Conservation (phyloP, 2,797 vertebrate species). For the Myotis findleyi region DNA sequence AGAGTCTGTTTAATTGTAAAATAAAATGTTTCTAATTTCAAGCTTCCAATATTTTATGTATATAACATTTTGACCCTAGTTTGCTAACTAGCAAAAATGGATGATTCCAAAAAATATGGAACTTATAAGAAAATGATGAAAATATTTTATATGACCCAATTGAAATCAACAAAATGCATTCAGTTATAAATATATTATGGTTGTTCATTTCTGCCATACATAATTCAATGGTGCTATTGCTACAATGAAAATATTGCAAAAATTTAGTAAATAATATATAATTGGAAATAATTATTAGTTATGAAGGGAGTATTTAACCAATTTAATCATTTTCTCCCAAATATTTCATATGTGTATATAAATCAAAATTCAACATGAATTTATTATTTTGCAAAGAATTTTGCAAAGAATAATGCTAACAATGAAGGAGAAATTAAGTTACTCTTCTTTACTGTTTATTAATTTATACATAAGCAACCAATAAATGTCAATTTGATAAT, state of each 20-base stretch:
- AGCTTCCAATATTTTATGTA: background rate
- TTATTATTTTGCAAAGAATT: constrained; percentile 27
- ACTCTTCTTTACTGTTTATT: background rate
- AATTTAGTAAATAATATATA: constrained; percentile 16
- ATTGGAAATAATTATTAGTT: constrained; percentile 46
- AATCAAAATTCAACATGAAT: constrained; percentile 34
- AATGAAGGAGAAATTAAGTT: constrained; percentile 23
- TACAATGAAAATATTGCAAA: background rate
- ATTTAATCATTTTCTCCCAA: background rate
- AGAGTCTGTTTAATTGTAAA: background rate
- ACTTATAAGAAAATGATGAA: background rate
- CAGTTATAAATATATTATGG: constrained; percentile 6
- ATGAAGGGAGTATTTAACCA: constrained; percentile 31
- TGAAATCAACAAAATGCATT: constrained; percentile 31
- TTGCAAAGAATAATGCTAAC: background rate
- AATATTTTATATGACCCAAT: constrained; percentile 19
- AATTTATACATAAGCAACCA: background rate
- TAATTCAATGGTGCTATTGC: constrained; percentile 44
- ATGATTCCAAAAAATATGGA: constrained; percentile 5
- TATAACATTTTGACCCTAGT: background rate
- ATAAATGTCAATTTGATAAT: background rate
- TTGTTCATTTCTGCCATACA: background rate
- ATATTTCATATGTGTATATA: background rate
- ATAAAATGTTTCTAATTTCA: constrained; percentile 40
- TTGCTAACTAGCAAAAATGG: constrained; percentile 6